These are phyloP conservation scores for Nannoperca obscura DNA, from an alignment of 2,797 vertebrate genomes.

Conservation along the genomic window DNA sequence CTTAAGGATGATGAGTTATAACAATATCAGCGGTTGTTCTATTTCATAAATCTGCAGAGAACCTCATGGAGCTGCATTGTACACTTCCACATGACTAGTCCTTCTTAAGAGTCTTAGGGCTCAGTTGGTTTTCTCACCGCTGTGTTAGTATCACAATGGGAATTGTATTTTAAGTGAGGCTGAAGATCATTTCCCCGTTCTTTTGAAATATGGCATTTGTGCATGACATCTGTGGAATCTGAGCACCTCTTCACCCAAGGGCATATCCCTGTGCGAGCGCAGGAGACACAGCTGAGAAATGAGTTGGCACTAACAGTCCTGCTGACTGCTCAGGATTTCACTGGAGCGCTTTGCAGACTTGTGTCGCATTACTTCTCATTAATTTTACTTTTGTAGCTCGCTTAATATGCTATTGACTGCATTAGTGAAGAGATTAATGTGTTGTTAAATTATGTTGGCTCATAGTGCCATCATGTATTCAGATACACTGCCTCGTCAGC, in stretches of 20 bases:
- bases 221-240: constrained; percentile 61
- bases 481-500: constrained; percentile 74
- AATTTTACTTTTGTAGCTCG: constrained; percentile 87
- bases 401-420: constrained; percentile 89
- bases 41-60: constrained; percentile 14
- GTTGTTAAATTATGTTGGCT: constrained; percentile 85
- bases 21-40: neutral
- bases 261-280: constrained; percentile 41
- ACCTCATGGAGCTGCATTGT: neutral
- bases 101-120: constrained; percentile 29
- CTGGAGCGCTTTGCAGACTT: constrained; percentile 59
- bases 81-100: neutral
- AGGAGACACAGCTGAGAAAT: constrained; percentile 63
- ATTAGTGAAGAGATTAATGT: constrained; percentile 88
- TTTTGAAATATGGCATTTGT: constrained; percentile 59
- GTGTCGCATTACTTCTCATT: constrained; percentile 83
- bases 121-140: constrained; percentile 32
- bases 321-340: constrained; percentile 80
- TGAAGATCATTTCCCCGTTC: constrained; percentile 55
- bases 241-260: constrained; percentile 64
- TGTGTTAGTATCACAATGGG: constrained; percentile 50
- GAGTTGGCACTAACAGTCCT: constrained; percentile 55
- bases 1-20: too few species aligned
- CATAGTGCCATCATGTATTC: constrained; percentile 58
- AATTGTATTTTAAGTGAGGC: constrained; percentile 61